These are phyloP conservation scores for Gallinago stenura DNA, from an alignment of 2,797 vertebrate genomes.

Conservation along the genomic window DNA sequence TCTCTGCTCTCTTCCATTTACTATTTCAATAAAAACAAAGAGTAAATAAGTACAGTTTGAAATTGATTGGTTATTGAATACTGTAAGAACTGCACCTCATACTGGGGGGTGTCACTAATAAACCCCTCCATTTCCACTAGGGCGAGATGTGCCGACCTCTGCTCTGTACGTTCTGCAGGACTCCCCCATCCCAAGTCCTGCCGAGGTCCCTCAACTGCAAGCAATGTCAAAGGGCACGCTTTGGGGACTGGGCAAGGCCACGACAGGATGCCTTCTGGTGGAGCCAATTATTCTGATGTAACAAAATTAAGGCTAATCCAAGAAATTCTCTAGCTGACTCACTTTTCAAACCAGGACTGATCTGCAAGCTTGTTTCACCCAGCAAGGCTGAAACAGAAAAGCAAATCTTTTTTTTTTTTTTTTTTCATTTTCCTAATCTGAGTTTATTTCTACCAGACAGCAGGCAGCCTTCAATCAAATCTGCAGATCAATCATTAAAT, in stretches of 20 bases:
- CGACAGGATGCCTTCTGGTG: not conserved
- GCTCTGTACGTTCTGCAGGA: not conserved
- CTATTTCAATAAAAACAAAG: not conserved
- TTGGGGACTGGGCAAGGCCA: slow-evolving; percentile 18
- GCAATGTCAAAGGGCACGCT: not conserved
- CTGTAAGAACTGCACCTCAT: not conserved
- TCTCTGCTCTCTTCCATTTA: not conserved
- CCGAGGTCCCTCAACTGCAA: not conserved
- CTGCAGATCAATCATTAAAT: not conserved
- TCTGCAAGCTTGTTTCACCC: not conserved
- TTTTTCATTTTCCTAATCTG: not conserved
- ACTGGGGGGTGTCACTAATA: not conserved
- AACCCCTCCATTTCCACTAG: not conserved
- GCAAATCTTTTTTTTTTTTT: not conserved
- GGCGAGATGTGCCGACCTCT: not conserved
- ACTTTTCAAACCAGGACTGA: slow-evolving; percentile 11
- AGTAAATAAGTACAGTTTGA: not conserved
- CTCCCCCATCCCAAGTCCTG: not conserved
- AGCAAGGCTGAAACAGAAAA: not conserved
- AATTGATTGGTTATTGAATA: not conserved
- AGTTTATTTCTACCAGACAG: not conserved
- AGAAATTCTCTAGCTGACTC: slow-evolving; percentile 32
- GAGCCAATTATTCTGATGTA: slow-evolving; percentile 52
- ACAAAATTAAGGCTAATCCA: slow-evolving; percentile 28
- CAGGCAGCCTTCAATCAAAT: not conserved